Conservation (phyloP, 2,888 invertebrate genomes). For the Sarcophaga rosellei region DNA sequence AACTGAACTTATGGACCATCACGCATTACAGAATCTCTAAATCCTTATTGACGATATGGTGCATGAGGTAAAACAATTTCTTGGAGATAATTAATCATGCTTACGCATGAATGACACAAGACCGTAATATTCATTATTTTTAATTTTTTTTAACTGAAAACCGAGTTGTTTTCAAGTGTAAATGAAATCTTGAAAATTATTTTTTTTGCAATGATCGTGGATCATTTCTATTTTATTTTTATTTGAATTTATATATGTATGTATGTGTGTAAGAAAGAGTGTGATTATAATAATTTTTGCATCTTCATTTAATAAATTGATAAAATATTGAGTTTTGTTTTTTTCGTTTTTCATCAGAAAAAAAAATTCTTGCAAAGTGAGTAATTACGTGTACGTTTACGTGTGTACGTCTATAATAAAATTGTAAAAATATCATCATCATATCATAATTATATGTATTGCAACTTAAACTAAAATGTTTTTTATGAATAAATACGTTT, state of each 20-base stretch:
- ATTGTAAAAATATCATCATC: slow-evolving; percentile 22
- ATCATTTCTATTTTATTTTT: slow-evolving; percentile 16
- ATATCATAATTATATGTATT: background rate
- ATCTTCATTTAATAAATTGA: slow-evolving; percentile 22
- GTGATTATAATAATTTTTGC: slow-evolving; percentile 42
- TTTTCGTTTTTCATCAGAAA: background rate
- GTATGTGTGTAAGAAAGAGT: background rate
- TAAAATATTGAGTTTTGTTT: slow-evolving; percentile 37
- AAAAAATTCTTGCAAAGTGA: too few relatives aligned
- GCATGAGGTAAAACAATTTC: too few relatives aligned
- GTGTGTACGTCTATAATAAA: slow-evolving; percentile 19
- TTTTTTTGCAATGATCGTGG: slow-evolving; percentile 29
- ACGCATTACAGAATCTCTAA: too few relatives aligned
- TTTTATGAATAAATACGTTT: background rate
- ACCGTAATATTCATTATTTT: too few relatives aligned
- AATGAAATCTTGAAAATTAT: background rate
- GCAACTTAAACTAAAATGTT: slow-evolving; percentile 18
- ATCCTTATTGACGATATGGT: too few relatives aligned
- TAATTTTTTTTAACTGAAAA: too few relatives aligned
- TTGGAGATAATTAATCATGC: too few relatives aligned
- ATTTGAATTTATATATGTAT: slow-evolving; percentile 37
- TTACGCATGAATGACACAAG: too few relatives aligned
- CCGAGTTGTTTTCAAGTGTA: too few relatives aligned
- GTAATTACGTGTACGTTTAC: slow-evolving; percentile 1
- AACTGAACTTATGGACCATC: too few relatives aligned